A percentile compares a stretch with the other conserved stretches of the same genome.
phyloP scores from a whole-genome alignment of 1,140 invertebrate species.

The Cryptotermes secundus region DNA sequence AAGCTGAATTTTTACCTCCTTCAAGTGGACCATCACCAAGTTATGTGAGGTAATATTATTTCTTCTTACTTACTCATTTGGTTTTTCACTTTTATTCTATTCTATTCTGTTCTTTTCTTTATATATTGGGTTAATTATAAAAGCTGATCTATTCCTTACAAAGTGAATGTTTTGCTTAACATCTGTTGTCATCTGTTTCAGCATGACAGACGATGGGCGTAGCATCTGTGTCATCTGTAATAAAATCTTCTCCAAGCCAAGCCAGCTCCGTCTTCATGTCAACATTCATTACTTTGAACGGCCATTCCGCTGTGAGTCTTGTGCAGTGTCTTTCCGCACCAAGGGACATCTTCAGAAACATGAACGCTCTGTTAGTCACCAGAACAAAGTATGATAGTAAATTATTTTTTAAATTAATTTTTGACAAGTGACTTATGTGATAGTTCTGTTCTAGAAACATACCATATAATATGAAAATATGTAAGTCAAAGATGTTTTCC shows the following conservation, averaged over 20 bases:
- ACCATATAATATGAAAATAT: no score
- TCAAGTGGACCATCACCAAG: conserved; percentile 47
- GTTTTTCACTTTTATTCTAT: no score
- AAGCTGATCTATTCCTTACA: not conserved
- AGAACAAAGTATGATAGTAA: conserved; percentile 72
- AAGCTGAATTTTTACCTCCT: conserved; percentile 54
- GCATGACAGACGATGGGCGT: conserved; percentile 72
- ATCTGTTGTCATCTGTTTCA: conserved; percentile 35
- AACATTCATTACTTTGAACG: conserved; percentile 96
- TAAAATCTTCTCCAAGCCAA: conserved; percentile 87
- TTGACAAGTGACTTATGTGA: not conserved
- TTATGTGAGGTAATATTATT: conserved; percentile 54
- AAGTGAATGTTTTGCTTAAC: not conserved
- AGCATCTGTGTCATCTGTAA: conserved; percentile 85
- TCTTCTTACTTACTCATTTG: no score
- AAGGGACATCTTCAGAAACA: conserved; percentile 92
- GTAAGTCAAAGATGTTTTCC: no score
- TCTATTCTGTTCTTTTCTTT: no score
- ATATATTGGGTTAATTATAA: no score
- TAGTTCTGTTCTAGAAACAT: not conserved
- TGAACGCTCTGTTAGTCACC: conserved; percentile 83
- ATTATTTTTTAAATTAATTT: no score
- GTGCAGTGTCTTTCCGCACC: conserved; percentile 86
- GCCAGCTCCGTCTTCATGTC: conserved; percentile 86
- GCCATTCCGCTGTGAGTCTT: conserved; percentile 87